These are phyloP conservation scores for Brachyalestes nurse DNA, from an alignment of 2,797 vertebrate species.

Conservation along the genomic window DNA sequence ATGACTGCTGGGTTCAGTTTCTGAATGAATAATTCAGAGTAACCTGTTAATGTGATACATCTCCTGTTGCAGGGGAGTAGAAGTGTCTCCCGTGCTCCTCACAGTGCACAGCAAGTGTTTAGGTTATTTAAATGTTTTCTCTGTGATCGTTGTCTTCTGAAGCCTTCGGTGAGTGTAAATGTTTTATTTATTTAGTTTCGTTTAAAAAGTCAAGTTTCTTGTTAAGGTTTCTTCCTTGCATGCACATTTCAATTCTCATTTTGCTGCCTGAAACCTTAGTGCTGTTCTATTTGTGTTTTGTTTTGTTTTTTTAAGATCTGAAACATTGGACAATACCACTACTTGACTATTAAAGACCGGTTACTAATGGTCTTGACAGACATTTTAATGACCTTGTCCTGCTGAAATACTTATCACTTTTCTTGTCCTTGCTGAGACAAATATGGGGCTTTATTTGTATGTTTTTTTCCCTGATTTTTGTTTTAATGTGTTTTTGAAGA, in stretches of 20 bases:
- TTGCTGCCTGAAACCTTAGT: not conserved
- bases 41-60: slow-evolving; percentile 67
- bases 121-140: not conserved
- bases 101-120: slow-evolving; percentile 10
- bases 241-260: not conserved
- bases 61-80: slow-evolving; percentile 29
- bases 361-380: not conserved
- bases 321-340: not conserved
- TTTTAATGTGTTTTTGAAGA: not conserved
- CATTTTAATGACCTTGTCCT: not conserved
- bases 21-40: slow-evolving; percentile 73
- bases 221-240: not conserved
- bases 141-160: not conserved
- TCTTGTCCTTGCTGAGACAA: slow-evolving; percentile 14
- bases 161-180: slow-evolving; percentile 40
- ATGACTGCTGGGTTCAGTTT: slow-evolving; percentile 49
- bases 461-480: not conserved
- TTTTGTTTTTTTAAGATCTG: too few relatives aligned
- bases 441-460: slow-evolving; percentile 14
- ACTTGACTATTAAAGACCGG: not conserved
- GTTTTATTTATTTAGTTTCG: not conserved
- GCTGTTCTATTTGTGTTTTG: too few relatives aligned
- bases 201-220: too few relatives aligned
- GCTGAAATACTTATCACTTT: slow-evolving; percentile 31
- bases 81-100: slow-evolving; percentile 23